Conservation (phyloP, 2,888 invertebrate genomes). For the Chrysina gloriosa region DNA sequence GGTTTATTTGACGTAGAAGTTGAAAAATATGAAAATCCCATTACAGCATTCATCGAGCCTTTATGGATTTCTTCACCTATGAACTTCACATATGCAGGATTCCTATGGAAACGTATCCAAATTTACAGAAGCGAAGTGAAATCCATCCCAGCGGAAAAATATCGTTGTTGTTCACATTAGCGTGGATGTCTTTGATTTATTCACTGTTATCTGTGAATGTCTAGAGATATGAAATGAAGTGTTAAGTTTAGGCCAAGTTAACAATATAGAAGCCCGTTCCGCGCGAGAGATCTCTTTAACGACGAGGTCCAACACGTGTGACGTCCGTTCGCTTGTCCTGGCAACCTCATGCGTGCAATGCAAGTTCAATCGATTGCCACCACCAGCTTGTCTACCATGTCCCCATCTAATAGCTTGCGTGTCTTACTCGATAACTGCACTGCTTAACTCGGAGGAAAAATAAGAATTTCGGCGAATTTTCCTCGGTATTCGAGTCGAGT, state of each 20-base stretch:
- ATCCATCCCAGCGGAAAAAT: background rate
- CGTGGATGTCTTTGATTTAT: conserved; percentile 47
- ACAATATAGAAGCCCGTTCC: conserved; percentile 49
- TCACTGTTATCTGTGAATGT: conserved; percentile 46
- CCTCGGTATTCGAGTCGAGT: background rate
- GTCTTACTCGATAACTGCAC: conserved; percentile 51
- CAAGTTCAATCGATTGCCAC: conserved; percentile 42
- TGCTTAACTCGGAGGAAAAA: conserved; percentile 54
- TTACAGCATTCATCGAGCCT: too few relatives aligned
- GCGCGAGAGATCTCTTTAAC: conserved; percentile 48
- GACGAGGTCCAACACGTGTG: conserved; percentile 45
- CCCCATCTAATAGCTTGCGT: conserved; percentile 49
- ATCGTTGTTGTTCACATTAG: background rate
- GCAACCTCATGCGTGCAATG: conserved; percentile 43
- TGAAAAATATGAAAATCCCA: too few relatives aligned
- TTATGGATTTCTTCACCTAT: too few relatives aligned
- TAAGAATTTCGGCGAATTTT: conserved; percentile 49
- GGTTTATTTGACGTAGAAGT: too few relatives aligned
- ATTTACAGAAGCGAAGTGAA: background rate
- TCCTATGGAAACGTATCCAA: too few relatives aligned
- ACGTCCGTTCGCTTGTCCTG: conserved; percentile 49
- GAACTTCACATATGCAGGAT: too few relatives aligned
- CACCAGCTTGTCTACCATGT: conserved; percentile 39
- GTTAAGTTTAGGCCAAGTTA: conserved; percentile 45
- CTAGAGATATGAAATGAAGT: conserved; percentile 51